These are phyloP conservation scores for Scolopax mira DNA, from an alignment of 2,113 vertebrate species.

Conservation along the genomic window DNA sequence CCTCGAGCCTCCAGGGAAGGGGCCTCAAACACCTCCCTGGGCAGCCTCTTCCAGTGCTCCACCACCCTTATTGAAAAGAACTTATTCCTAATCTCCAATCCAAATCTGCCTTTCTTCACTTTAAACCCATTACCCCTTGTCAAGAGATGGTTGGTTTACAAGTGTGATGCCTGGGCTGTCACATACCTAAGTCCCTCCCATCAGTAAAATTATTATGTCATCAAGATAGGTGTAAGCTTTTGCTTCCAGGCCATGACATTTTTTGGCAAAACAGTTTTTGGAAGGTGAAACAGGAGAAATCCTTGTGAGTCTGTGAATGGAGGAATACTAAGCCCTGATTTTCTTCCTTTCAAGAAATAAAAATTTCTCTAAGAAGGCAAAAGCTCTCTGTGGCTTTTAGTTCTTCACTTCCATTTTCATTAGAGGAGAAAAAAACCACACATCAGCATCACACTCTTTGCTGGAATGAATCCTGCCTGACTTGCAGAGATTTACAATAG, in stretches of 20 bases:
- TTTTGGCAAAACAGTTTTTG: background rate
- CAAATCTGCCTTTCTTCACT: no score
- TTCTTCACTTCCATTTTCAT: background rate
- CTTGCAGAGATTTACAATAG: background rate
- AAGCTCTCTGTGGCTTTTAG: background rate
- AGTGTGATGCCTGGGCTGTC: background rate
- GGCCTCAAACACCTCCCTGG: no score
- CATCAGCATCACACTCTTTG: background rate
- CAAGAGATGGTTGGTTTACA: background rate
- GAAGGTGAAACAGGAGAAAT: background rate
- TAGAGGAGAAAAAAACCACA: background rate
- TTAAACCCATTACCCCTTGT: no score
- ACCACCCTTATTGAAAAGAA: no score
- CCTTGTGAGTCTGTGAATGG: background rate
- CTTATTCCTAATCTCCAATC: no score
- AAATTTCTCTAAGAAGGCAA: background rate
- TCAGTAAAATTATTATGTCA: accelerated
- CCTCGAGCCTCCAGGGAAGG: no score
- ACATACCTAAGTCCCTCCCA: accelerated
- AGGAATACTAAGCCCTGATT: background rate
- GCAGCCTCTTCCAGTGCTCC: no score
- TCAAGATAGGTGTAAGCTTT: background rate
- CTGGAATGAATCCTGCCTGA: background rate
- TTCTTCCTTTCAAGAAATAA: background rate
- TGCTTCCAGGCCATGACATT: background rate